A percentile compares a stretch with the other conserved stretches of the same genome.
These are phyloP conservation scores for Thalpophila matura DNA, from an alignment of 2,888 invertebrate genomes.

Conservation along the genomic window DNA sequence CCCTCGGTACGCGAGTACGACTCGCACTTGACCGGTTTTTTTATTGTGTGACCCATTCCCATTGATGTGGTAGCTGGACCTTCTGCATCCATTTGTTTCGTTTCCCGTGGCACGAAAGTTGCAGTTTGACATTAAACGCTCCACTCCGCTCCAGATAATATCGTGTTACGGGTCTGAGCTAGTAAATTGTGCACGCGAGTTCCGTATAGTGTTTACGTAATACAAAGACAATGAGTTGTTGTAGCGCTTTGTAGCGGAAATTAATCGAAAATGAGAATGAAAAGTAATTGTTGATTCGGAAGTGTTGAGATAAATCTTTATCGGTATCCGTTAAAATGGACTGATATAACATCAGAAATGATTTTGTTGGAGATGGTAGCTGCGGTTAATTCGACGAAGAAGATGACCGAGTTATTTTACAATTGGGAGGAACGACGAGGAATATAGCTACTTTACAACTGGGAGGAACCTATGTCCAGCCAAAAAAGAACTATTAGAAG, in stretches of 20 bases:
- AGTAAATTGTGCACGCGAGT: conserved; percentile 61
- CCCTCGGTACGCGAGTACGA: no score
- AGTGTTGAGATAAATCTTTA: neutral
- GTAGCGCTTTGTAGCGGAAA: conserved; percentile 29
- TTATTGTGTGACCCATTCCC: no score
- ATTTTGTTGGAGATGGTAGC: neutral
- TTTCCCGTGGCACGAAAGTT: conserved; percentile 19
- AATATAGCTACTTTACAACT: no score
- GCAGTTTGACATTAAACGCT: conserved; percentile 56
- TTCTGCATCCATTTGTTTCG: conserved; percentile 14
- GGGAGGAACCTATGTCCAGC: no score
- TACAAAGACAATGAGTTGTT: conserved; percentile 43
- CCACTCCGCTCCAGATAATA: conserved; percentile 59
- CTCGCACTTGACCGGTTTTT: no score
- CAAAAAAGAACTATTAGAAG: no score
- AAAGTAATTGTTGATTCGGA: neutral
- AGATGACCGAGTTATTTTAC: no score
- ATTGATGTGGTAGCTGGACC: no score
- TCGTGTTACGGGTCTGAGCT: conserved; percentile 59
- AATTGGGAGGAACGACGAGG: no score
- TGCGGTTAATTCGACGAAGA: no score
- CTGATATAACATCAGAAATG: neutral
- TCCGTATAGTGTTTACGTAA: conserved; percentile 58
- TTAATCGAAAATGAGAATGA: conserved; percentile 22
- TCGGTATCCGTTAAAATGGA: neutral